Conservation (phyloP, 2,113 vertebrate genomes). For the Nesospiza acunhae region DNA sequence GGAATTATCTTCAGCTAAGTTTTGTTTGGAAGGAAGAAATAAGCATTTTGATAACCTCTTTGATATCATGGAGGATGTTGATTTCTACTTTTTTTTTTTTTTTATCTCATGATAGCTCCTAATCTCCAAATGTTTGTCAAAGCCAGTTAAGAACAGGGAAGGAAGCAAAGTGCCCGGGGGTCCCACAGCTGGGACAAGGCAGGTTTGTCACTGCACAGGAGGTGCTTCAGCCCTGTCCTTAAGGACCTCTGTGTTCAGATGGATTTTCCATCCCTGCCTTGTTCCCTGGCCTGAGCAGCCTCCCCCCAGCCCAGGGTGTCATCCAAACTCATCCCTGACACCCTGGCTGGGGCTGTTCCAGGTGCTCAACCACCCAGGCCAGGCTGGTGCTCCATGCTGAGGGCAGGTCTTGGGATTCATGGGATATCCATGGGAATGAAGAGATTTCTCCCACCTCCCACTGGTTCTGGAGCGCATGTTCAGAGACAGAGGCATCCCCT, state of each 20-base stretch:
- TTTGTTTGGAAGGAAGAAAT: neutral
- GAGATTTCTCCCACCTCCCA: neutral
- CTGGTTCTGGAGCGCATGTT: rapidly evolving
- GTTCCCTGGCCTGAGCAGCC: neutral
- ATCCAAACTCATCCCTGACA: neutral
- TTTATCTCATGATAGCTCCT: neutral
- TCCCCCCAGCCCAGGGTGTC: neutral
- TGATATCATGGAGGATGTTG: neutral
- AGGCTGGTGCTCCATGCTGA: rapidly evolving
- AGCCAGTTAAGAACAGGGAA: neutral
- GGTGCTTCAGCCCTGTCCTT: neutral
- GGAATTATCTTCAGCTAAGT: neutral
- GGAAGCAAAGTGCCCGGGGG: rapidly evolving
- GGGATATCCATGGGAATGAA: rapidly evolving
- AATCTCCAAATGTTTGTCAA: neutral
- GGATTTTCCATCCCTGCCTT: neutral
- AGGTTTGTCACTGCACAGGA: neutral
- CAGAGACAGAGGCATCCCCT: neutral
- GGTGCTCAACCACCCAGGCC: neutral
- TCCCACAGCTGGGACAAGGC: neutral
- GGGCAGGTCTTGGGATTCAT: rapidly evolving
- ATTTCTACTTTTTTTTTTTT: neutral
- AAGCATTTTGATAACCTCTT: neutral
- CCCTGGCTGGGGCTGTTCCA: rapidly evolving
- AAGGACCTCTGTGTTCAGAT: neutral